A percentile compares a stretch with the other conserved stretches of the same genome.
Evolutionary conservation across 2,888 invertebrate genomes (phyloP).

Genomic region (Rhabditoides inermis): DNA sequence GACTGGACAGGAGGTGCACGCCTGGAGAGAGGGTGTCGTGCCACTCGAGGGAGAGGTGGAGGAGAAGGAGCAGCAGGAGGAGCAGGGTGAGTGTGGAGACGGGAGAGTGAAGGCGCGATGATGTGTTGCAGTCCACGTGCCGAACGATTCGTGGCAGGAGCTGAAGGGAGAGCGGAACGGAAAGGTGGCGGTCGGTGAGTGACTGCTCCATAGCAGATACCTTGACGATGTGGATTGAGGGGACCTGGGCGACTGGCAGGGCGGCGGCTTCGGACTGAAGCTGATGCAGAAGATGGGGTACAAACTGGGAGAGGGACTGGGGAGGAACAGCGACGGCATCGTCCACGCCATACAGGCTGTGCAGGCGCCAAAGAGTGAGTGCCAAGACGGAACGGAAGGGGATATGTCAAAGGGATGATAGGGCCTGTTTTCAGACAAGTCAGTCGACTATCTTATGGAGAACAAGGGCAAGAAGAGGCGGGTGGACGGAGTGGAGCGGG

Average conservation of each 20-base stretch:
- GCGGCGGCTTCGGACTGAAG: slow-evolving; percentile 29
- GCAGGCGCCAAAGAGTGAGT: slow-evolving; percentile 23
- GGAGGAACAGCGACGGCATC: slow-evolving; percentile 32
- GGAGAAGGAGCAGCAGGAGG: not conserved
- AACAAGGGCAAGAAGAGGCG: slow-evolving; percentile 11
- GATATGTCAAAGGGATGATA: not conserved
- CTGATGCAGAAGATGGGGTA: slow-evolving; percentile 37
- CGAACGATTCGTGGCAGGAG: slow-evolving; percentile 13
- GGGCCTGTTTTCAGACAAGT: slow-evolving; percentile 25
- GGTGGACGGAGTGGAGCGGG: slow-evolving; percentile 10
- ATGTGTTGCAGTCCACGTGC: not conserved
- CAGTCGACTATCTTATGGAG: slow-evolving; percentile 19
- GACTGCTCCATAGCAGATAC: not conserved
- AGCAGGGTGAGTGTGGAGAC: too few species aligned
- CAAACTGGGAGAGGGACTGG: slow-evolving; percentile 28
- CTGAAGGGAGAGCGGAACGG: slow-evolving; percentile 12
- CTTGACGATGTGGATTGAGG: not conserved
- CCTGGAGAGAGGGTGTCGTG: slow-evolving; percentile 10
- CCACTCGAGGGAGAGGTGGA: slow-evolving; percentile 16
- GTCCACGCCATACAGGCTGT: slow-evolving; percentile 33
- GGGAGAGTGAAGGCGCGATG: too few species aligned
- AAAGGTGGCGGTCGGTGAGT: slow-evolving; percentile 15
- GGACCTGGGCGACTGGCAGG: slow-evolving; percentile 25
- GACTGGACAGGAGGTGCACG: slow-evolving; percentile 15
- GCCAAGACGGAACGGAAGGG: too few species aligned